Evolutionary conservation across 2,113 vertebrate species (phyloP).

Genomic region (Phalacrocorax brasilianus): DNA sequence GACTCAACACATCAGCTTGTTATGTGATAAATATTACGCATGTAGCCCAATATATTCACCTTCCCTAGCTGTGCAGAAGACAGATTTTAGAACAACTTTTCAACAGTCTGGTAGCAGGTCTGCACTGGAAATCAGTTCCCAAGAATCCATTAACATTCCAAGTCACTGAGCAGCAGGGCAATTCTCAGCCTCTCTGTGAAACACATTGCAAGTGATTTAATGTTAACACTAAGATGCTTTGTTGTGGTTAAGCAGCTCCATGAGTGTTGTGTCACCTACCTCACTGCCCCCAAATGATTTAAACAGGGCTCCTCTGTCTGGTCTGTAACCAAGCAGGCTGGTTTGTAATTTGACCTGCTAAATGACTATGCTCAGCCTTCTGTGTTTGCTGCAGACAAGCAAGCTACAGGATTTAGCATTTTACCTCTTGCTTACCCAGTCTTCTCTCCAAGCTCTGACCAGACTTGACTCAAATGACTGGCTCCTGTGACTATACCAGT

Average conservation of each 20-base stretch:
- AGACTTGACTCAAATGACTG: neutral
- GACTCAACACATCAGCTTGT: neutral
- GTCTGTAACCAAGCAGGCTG: neutral
- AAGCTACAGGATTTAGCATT: neutral
- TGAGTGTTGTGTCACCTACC: neutral
- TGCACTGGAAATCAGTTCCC: neutral
- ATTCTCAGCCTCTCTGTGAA: neutral
- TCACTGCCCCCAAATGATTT: constrained; percentile 1
- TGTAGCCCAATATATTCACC: neutral
- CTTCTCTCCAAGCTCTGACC: neutral
- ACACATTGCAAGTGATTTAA: neutral
- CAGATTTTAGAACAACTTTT: neutral
- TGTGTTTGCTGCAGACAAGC: neutral
- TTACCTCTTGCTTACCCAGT: neutral
- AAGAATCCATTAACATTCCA: neutral
- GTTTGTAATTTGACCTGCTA: neutral
- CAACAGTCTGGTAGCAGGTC: neutral
- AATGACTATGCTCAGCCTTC: neutral
- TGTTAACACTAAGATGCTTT: neutral
- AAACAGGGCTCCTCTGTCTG: neutral
- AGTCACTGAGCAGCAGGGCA: neutral
- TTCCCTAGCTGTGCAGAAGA: neutral
- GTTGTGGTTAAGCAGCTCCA: neutral
- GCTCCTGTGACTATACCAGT: neutral
- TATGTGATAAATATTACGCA: neutral